Base-by-base conservation (phyloP, 2,888 invertebrate genomes). In the Cheilosia urbana region DNA sequence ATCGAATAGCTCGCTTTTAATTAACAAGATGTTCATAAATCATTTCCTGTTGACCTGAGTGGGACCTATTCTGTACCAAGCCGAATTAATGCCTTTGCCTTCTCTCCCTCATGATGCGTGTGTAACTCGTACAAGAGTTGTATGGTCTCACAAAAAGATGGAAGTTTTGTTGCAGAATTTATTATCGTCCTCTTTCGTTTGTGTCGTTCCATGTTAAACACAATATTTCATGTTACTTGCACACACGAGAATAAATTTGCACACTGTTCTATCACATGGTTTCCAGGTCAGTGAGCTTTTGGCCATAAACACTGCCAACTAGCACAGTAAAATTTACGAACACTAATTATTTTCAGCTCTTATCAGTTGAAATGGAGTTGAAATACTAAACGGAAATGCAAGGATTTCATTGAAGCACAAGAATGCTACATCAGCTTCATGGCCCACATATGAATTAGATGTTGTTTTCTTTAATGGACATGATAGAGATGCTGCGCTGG, bases 261-360 rank as follows among this genome's bases (percentile, higher is more conserved):
- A 66, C 55, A 85, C 76, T 76, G 71, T 85, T 80, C 80, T 85
- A 85, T 85, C 84, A 71, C 80, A 85, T 72, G 57, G 71, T 80
- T 85, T 85, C 84, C 80, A 85, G 84, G 84, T 85, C 84, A 85
- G 84, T 49, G 21, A 72, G 84, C 84, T 72, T 85, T 85, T 81
- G 76, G 62, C 85, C 49, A 60, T 57, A 57, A 66, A 72, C 76
- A 72, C 40, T 85, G 72, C 85, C 81, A 85, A 85, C 79, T 76
- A 53, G 58, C 27, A 58, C 47, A 65, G 73, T 66, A 57, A 63
- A 83, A 80, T 84, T 80, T 84, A 84, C 80, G 80, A 84, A 80
- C 60, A 47, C 69, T 80, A 84, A 84, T 84, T 84, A 84, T 84
- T 78, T 84, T 69, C 60, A 76, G 60, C 27, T 57, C 73, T 80